Percentiles rank a stretch among this genome's conserved stretches.
Evolutionary conservation across 35 echinoderm and acorn worm species (phyloP).

Genomic region (Eucidaris tribuloides): DNA sequence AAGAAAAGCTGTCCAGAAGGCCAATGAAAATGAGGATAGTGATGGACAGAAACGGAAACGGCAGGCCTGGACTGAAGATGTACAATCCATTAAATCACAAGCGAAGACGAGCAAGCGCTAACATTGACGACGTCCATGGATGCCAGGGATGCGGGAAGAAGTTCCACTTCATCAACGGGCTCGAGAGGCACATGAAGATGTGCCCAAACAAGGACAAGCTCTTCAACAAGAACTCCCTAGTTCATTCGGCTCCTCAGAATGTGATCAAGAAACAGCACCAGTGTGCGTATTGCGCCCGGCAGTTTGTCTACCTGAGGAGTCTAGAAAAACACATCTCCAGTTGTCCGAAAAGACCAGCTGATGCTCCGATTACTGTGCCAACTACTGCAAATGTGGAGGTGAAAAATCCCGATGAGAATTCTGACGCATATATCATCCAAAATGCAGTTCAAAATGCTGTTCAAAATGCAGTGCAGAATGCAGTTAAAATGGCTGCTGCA

Average conservation of each 20-base stretch:
- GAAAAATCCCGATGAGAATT: neutral
- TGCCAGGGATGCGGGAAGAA: conserved; percentile 84
- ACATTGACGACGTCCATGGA: conserved; percentile 68
- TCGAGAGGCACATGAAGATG: conserved; percentile 94
- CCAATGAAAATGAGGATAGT: conserved; percentile 17
- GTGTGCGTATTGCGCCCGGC: conserved; percentile 83
- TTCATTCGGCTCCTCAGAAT: conserved; percentile 20
- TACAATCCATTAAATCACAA: conserved; percentile 82
- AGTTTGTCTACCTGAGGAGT: conserved; percentile 88
- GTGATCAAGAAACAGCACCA: conserved; percentile 50
- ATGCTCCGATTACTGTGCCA: conserved; percentile 32
- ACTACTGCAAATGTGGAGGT: neutral
- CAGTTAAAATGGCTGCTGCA: no score
- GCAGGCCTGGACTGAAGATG: conserved; percentile 62
- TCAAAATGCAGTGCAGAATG: no score
- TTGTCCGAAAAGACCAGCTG: conserved; percentile 34
- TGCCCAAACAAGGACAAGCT: conserved; percentile 88
- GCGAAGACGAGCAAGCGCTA: conserved; percentile 42
- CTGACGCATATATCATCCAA: no score
- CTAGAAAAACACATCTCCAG: conserved; percentile 81
- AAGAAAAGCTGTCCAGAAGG: conserved; percentile 5
- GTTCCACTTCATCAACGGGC: conserved; percentile 80
- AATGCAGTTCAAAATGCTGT: no score
- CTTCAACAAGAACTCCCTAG: conserved; percentile 32
- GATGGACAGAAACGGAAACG: conserved; percentile 27